Base-by-base conservation (phyloP, 2,797 vertebrate genomes). In the Sphenodon punctatus region DNA sequence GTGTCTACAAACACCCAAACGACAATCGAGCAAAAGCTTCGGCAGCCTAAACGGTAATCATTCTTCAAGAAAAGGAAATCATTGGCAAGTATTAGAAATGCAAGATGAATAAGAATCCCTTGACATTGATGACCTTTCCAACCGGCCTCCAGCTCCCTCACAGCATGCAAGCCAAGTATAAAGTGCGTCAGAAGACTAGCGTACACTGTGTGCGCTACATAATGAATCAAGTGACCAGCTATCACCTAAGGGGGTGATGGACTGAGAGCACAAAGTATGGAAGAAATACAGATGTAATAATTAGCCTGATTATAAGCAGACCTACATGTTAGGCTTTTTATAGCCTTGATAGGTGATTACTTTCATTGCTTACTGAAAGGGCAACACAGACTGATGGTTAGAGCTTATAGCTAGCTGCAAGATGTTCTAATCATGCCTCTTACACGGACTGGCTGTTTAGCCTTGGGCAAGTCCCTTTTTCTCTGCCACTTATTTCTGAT, bases 141-240 rank as follows among this genome's bases (percentile, higher is more conserved):
- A 45, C 15, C 51, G 73, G 65, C n/a, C 82, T 53, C 78, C 67
- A 78, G 71, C 41, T 67, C 61, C 49, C 64, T 20, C 36, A 8
- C 55, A 74, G 34, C 32, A 38, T 80, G 27, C 53, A 64, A 81
- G 16, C 16, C 78, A 85, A 58, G 36, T 30, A 83, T 38, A 3
- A 80, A 84, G 51, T 1, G 49, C 46, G 75, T 61, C 87, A 88
- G 77, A 55, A 77, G 60, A 67, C 65, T 55, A 39, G 20, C 59
- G 30, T 0, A 73, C 69, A 65, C 63, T 43, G 78, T 64, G 65
- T 69, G 32, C 3, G 41, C 1, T 77, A 73, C 12, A 64, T 4
- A 39, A 39, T 16, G 1, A 1, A 30, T 68, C 48, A 80, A 75
- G 8, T 25, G 79, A 48, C 34, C 55, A 30, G 3, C 34, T 72